These are phyloP conservation scores for Ecliptopera silaceata DNA, from an alignment of 2,888 invertebrate genomes.

Conservation along the genomic window DNA sequence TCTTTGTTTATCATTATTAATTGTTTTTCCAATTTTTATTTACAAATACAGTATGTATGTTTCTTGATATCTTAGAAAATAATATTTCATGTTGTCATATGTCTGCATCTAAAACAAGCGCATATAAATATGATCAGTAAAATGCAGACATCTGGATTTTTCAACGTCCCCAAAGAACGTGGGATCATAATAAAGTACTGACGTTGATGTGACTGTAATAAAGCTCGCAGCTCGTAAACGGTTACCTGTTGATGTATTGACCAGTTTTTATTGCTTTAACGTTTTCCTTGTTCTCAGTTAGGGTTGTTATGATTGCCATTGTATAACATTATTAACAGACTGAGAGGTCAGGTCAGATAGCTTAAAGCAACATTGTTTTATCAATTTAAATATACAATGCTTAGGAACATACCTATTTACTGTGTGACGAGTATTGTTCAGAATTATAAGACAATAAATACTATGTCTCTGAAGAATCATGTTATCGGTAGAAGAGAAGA, in stretches of 20 bases:
- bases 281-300: neutral
- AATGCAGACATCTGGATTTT: slow-evolving; percentile 63
- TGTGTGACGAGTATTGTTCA: too few species aligned
- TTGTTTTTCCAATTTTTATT: neutral
- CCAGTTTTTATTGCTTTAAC: slow-evolving; percentile 43
- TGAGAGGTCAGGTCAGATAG: neutral
- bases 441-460: too few species aligned
- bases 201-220: slow-evolving; percentile 53
- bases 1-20: neutral
- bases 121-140: slow-evolving; percentile 40
- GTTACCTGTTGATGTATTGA: slow-evolving; percentile 50
- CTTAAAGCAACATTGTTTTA: neutral
- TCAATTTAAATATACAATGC: too few species aligned
- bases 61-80: neutral
- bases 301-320: neutral
- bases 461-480: too few species aligned
- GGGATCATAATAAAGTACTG: slow-evolving; percentile 49
- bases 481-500: too few species aligned
- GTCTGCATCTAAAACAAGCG: neutral
- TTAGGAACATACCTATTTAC: too few species aligned
- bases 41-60: neutral
- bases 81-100: neutral
- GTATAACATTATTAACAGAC: neutral
- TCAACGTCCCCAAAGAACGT: slow-evolving; percentile 54
- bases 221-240: slow-evolving; percentile 51